Conservation (phyloP, 2,888 invertebrate species). For the Dysmachus trigonus region DNA sequence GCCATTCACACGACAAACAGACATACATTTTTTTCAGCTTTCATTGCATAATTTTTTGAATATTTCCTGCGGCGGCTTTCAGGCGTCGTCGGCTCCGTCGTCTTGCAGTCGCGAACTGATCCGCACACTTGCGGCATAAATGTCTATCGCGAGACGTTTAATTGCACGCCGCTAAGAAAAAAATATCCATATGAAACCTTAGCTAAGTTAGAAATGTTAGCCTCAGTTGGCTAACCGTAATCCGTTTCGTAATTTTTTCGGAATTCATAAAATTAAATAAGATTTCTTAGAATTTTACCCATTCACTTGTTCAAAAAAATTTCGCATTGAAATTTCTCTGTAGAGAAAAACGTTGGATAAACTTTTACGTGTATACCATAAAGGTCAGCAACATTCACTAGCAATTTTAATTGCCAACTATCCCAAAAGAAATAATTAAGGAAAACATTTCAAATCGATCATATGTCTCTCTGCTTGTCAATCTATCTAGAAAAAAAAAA, state of each 20-base stretch:
- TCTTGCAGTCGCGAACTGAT: background rate
- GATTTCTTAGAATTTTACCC: background rate
- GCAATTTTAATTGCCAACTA: background rate
- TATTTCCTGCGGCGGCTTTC: background rate
- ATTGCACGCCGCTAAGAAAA: background rate
- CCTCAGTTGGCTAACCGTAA: background rate
- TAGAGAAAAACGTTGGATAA: background rate
- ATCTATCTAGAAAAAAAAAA: no score
- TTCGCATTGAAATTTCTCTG: background rate
- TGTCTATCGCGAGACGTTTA: background rate
- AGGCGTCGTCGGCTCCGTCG: background rate
- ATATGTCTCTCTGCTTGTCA: no score
- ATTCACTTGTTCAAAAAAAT: background rate
- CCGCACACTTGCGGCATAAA: background rate
- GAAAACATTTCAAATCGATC: no score
- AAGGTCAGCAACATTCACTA: background rate
- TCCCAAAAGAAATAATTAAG: no score
- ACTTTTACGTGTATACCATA: background rate
- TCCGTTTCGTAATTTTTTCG: background rate
- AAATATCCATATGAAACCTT: background rate
- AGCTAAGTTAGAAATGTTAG: background rate
- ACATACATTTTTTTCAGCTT: conserved; percentile 18
- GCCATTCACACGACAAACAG: conserved; percentile 3
- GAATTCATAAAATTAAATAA: background rate
- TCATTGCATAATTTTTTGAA: conserved; percentile 8